A percentile compares a stretch with the other conserved stretches of the same genome.
These are phyloP conservation scores for Trypoxylus dichotomus DNA, from an alignment of 1,140 invertebrate species.

Conservation along the genomic window DNA sequence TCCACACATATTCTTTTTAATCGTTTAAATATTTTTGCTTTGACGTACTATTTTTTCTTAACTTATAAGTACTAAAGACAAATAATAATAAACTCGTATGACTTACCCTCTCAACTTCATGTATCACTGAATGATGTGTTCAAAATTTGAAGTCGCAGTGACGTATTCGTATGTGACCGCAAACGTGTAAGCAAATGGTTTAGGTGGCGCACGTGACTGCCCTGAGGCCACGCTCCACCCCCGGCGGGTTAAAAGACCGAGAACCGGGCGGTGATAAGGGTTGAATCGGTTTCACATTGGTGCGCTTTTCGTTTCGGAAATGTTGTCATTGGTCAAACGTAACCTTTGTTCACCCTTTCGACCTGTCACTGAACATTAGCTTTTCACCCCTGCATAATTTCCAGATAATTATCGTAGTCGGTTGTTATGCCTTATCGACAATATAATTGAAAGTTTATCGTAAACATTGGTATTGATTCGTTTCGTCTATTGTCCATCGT, in stretches of 20 bases:
- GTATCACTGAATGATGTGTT: conserved; percentile 7
- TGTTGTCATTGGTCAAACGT: conserved; percentile 40
- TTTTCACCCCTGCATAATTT: conserved; percentile 30
- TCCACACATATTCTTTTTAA: no score
- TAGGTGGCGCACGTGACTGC: conserved; percentile 31
- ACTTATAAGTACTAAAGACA: no score
- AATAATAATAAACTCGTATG: not conserved
- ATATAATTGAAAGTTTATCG: conserved; percentile 21
- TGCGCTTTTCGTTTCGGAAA: conserved; percentile 35
- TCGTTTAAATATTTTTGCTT: no score
- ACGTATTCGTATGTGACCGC: not conserved
- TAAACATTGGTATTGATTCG: conserved; percentile 8
- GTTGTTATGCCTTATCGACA: conserved; percentile 15
- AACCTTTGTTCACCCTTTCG: conserved; percentile 46
- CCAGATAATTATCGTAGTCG: not conserved
- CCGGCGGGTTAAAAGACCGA: conserved; percentile 49
- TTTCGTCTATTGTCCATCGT: not conserved
- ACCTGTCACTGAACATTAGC: conserved; percentile 45
- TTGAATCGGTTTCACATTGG: conserved; percentile 42
- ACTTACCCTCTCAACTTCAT: not conserved
- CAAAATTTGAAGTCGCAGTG: conserved; percentile 34
- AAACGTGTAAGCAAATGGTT: conserved; percentile 21
- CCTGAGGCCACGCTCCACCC: conserved; percentile 38
- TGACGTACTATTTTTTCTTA: no score
- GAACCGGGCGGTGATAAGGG: conserved; percentile 44